These are phyloP conservation scores for Paratilapia polleni DNA, from an alignment of 2,113 vertebrate species.

Conservation along the genomic window DNA sequence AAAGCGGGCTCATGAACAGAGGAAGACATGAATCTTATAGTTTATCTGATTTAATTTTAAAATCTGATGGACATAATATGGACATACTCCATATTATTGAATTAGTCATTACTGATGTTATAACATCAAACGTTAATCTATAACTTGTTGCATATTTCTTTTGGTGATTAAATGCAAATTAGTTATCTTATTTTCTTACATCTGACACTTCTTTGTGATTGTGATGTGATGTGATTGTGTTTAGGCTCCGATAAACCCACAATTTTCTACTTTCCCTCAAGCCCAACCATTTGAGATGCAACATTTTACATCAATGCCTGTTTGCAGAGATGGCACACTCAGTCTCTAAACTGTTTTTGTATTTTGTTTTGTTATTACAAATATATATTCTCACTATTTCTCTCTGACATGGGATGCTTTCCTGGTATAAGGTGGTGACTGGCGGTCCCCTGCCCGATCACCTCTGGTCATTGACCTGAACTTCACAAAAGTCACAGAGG, in stretches of 20 bases:
- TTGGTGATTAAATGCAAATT: neutral
- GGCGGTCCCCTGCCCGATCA: constrained; percentile 4
- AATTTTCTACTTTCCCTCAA: neutral
- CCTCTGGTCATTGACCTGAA: constrained; percentile 26
- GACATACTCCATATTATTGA: neutral
- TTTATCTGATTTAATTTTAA: neutral
- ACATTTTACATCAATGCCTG: neutral
- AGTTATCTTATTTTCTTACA: neutral
- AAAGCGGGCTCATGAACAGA: neutral
- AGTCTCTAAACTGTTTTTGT: neutral
- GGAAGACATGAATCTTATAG: neutral
- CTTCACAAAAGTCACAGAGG: constrained; percentile 38
- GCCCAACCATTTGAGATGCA: neutral
- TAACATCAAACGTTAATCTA: neutral
- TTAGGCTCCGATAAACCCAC: neutral
- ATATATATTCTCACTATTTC: neutral
- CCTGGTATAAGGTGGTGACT: neutral
- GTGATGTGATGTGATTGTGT: no score
- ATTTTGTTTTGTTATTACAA: neutral
- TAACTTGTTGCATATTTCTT: neutral
- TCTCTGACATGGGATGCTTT: neutral
- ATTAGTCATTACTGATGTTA: neutral
- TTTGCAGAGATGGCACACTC: neutral
- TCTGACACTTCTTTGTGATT: neutral
- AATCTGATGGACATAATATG: neutral